These are phyloP conservation scores for Ctenomys sociabilis DNA, from an alignment of 2,113 vertebrate species.

Conservation along the genomic window DNA sequence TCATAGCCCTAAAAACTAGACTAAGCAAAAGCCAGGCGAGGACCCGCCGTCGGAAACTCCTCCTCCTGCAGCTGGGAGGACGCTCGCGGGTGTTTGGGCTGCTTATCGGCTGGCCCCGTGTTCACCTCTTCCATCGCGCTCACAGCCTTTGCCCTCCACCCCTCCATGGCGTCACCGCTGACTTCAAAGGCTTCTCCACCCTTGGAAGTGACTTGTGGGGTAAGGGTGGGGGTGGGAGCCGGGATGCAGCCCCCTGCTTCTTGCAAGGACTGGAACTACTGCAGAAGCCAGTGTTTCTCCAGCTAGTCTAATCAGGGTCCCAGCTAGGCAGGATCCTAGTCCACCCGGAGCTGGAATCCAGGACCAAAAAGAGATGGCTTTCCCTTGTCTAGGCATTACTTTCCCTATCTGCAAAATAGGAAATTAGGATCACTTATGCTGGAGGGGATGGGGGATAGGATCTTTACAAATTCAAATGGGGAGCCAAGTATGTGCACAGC, in stretches of 20 bases:
- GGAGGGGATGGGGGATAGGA: not conserved
- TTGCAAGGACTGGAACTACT: not conserved
- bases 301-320: not conserved
- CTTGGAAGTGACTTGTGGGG: conserved; percentile 18
- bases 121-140: conserved; percentile 40
- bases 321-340: not conserved
- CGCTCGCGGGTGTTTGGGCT: not conserved
- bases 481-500: not conserved
- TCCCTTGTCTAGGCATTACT: not conserved
- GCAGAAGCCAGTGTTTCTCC: not conserved
- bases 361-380: not conserved
- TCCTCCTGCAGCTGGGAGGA: not conserved
- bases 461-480: not conserved
- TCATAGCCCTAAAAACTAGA: conserved; percentile 30
- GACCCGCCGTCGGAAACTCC: not conserved
- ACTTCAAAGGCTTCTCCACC: conserved; percentile 66
- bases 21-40: conserved; percentile 34
- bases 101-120: conserved; percentile 70
- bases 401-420: not conserved
- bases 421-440: not conserved
- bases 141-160: not conserved
- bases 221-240: not conserved
- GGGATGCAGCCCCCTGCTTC: not conserved
- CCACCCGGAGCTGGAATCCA: not conserved
- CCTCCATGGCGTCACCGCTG: not conserved